These are phyloP conservation scores for Chiloscyllium plagiosum DNA, from an alignment of 2,113 vertebrate genomes.

Conservation along the genomic window DNA sequence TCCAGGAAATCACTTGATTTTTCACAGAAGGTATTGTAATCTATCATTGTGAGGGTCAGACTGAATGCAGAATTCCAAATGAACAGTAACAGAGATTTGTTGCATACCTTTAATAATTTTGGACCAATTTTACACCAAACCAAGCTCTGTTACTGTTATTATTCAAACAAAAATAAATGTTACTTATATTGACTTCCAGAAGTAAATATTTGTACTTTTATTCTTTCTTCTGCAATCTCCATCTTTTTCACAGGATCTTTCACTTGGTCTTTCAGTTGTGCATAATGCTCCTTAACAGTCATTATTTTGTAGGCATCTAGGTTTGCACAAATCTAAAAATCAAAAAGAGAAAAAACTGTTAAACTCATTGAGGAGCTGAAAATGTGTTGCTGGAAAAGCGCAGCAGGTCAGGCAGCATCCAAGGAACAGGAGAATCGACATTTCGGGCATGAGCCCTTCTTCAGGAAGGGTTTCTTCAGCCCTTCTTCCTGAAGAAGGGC, in stretches of 20 bases:
- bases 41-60: background rate
- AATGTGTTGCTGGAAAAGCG: no score
- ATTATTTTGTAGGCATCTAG: conserved; percentile 82
- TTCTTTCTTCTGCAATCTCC: conserved; percentile 64
- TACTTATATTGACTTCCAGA: conserved; percentile 19
- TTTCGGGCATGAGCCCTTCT: no score
- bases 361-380: background rate
- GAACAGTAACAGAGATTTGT: background rate
- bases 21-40: background rate
- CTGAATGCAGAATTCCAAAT: background rate
- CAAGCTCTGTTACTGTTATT: background rate
- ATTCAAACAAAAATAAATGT: background rate
- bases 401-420: no score
- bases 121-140: background rate
- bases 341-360: background rate
- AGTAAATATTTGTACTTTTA: conserved; percentile 56
- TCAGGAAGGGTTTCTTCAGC: no score
- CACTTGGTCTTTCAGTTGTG: conserved; percentile 53
- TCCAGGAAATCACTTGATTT: background rate
- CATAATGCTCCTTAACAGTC: conserved; percentile 59
- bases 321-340: conserved; percentile 82
- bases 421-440: no score
- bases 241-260: conserved; percentile 71
- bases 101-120: background rate
- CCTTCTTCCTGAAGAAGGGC: no score